A percentile compares a stretch with the other conserved stretches of the same genome.
These are phyloP conservation scores for Agriopis aurantiaria DNA, from an alignment of 2,888 invertebrate species.

Conservation along the genomic window DNA sequence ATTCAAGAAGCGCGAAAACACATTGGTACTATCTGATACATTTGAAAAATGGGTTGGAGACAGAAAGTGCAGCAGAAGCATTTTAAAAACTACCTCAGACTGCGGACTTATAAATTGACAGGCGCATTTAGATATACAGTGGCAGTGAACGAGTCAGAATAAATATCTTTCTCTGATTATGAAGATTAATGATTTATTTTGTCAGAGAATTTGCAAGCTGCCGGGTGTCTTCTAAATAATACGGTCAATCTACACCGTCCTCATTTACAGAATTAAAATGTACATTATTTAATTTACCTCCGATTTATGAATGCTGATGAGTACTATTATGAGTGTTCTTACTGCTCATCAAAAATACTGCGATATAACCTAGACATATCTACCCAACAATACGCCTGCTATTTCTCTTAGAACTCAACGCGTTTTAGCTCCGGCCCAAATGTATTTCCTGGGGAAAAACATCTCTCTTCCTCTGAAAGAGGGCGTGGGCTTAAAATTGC, in stretches of 20 bases:
- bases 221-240: no score
- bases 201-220: no score
- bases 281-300: neutral
- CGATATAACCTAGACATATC: constrained; percentile 44
- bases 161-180: no score
- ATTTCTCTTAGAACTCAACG: constrained; percentile 52
- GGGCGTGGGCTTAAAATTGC: constrained; percentile 30
- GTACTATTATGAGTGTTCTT: neutral
- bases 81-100: neutral
- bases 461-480: constrained; percentile 22
- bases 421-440: constrained; percentile 27
- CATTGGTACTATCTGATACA: constrained; percentile 17
- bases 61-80: neutral
- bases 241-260: neutral
- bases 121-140: no score
- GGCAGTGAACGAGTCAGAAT: no score
- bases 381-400: constrained; percentile 59
- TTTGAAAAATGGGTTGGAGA: constrained; percentile 7
- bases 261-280: neutral
- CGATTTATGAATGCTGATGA: no score
- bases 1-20: constrained; percentile 18
- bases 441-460: constrained; percentile 24
- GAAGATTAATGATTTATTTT: no score
- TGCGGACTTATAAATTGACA: no score
- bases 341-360: constrained; percentile 4